Conservation (phyloP, 2,113 vertebrate species). For the Cacatua alba region DNA sequence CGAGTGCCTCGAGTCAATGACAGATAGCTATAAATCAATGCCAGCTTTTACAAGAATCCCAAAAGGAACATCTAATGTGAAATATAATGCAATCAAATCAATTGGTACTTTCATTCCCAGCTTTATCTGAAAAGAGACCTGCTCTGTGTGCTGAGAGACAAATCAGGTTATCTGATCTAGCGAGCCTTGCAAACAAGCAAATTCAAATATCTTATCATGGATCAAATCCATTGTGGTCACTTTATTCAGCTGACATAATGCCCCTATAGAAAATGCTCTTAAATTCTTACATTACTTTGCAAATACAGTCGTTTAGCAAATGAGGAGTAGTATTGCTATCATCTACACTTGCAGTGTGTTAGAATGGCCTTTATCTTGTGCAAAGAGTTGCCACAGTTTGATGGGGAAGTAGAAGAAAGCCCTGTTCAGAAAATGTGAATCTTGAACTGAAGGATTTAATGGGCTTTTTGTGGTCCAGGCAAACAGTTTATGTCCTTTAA, state of each 20-base stretch:
- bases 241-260: neutral
- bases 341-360: neutral
- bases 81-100: slow-evolving; percentile 13
- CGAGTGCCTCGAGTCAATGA: neutral
- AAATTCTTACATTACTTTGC: neutral
- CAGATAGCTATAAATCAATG: slow-evolving; percentile 26
- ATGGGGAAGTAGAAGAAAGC: neutral
- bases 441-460: neutral
- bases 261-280: neutral
- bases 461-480: neutral
- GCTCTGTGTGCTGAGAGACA: neutral
- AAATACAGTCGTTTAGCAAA: neutral
- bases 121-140: neutral
- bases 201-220: neutral
- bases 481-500: neutral
- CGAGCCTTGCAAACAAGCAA: neutral
- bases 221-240: slow-evolving; percentile 19
- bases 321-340: neutral
- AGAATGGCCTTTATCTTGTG: neutral
- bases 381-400: neutral
- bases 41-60: neutral
- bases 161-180: neutral
- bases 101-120: neutral
- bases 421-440: neutral
- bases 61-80: neutral